Conservation (phyloP, 2,113 vertebrate genomes). For the Neopipo cinnamomea region DNA sequence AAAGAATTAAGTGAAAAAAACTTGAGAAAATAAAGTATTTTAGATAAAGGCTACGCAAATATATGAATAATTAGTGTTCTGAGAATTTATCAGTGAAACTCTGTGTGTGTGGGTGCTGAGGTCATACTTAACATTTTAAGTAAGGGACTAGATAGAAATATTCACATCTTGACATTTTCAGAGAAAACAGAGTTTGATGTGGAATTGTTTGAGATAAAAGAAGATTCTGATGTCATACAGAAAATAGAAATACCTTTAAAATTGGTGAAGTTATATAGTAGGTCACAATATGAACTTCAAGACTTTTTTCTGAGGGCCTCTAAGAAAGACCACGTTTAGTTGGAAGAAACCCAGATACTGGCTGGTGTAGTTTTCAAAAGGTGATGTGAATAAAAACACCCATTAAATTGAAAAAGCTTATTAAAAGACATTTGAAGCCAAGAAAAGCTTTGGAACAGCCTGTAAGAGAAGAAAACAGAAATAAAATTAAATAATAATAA, state of each 20-base stretch:
- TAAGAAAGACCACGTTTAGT: background rate
- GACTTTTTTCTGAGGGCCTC: background rate
- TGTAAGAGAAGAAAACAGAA: background rate
- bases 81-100: background rate
- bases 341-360: background rate
- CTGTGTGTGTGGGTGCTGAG: background rate
- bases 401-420: background rate
- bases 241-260: background rate
- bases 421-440: background rate
- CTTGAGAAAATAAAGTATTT: background rate
- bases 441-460: rapidly evolving
- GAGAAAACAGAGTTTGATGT: background rate
- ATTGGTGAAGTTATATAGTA: background rate
- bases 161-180: background rate
- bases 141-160: background rate
- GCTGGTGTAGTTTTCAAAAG: background rate
- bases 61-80: background rate
- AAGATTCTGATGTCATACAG: background rate
- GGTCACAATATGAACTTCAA: background rate
- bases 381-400: background rate
- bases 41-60: background rate
- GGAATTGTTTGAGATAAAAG: background rate
- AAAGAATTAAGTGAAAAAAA: background rate
- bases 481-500: background rate
- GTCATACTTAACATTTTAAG: background rate